Evolutionary conservation across 2,797 vertebrate genomes (phyloP), one percentile per base, ranked within the genome.

Genomic region (Syndactyla subalaris): DNA sequence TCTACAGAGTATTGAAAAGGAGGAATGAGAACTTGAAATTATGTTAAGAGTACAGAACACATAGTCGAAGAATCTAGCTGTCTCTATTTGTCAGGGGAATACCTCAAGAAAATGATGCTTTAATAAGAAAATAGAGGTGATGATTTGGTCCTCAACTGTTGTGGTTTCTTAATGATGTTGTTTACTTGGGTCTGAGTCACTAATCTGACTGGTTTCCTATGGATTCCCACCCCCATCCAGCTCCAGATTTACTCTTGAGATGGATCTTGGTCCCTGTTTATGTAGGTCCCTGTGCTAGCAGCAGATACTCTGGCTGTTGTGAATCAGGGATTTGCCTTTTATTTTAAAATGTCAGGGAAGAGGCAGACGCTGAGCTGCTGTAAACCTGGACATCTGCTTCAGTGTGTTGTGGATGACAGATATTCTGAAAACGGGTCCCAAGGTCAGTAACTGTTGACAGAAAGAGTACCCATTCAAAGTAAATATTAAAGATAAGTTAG

Each of bases 401-500:
- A 61, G 23, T 8, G 7, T 0, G 0, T 8, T 59, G 32, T 52
- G 70, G 55, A 38, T 74, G 79, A 36, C 8, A 17, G 27, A 29
- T 14, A 32, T 75, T 55, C 43, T 72, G 83, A 62, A 61, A 90
- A 61, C 10, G 17, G 43, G 61, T 76, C 63, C 79, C n/a, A 88
- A 91, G 91, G 65, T 85, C 94, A 78, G 80, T 65, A 73, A 48
- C 54, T 96, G 43, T 96, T 93, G 92, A 97, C 95, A 90, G n/a
- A 94, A 73, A 81, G 78, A 89, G 54, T 9, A 74, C 73, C 49
- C 24, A 0, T 84, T 91, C 85, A 96, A 96, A 97, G 96, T 97
- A 97, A 98, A 98, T 78, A 97, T 80, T 73, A 29, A 76, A 92
- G 79, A 52, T 23, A 76, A 92, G 90, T 83, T 97, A 96, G 85